These are phyloP conservation scores for Heliocidaris erythrogramma DNA, from an alignment of 35 echinoderm and acorn worm species.

Conservation along the genomic window DNA sequence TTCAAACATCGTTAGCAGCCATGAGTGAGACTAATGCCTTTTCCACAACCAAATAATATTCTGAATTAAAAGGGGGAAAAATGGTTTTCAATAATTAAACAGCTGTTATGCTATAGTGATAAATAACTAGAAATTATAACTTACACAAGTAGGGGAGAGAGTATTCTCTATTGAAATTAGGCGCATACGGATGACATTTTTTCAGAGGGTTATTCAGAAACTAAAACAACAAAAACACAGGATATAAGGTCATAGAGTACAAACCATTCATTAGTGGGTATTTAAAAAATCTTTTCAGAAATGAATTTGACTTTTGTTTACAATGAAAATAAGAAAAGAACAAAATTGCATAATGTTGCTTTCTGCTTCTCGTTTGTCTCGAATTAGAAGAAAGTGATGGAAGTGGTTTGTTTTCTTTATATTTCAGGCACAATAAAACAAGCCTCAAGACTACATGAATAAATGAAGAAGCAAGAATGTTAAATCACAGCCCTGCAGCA, in stretches of 20 bases:
- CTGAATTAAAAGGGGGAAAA: background rate
- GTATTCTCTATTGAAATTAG: background rate
- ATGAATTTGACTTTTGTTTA: background rate
- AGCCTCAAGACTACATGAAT: constrained; percentile 11
- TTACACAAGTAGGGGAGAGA: background rate
- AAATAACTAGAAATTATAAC: background rate
- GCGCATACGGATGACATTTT: background rate
- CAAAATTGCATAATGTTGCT: background rate
- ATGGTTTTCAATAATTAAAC: background rate
- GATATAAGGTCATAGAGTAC: background rate
- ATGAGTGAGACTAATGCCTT: constrained; percentile 9
- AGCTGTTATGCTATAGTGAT: background rate
- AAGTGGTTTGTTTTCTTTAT: background rate
- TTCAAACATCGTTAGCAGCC: background rate
- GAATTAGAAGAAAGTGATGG: background rate
- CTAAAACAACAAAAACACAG: background rate
- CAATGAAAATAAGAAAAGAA: background rate
- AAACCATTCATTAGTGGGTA: background rate
- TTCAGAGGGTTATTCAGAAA: background rate
- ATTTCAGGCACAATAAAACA: constrained; percentile 12
- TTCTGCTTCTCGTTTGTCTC: background rate
- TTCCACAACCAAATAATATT: constrained; percentile 14
- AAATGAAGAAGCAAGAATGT: background rate
- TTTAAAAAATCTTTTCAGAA: background rate
- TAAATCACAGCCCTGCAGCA: background rate